Evolutionary conservation across 2,888 invertebrate genomes (phyloP), one percentile per base, ranked within the genome.

Genomic region (Aproaerema taeniolella): DNA sequence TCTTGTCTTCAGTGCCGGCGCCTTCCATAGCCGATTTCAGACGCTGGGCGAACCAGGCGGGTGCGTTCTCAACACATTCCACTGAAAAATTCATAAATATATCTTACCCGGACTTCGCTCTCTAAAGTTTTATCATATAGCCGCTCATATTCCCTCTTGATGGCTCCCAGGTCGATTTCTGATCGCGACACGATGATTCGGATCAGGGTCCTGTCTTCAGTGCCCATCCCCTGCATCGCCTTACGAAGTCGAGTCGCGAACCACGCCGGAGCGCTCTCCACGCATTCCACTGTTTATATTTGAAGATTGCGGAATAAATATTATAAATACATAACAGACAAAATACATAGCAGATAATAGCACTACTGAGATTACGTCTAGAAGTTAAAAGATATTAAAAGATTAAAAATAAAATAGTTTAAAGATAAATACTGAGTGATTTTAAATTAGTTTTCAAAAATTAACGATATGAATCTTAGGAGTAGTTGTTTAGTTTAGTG

Each of bases 231-330:
- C 52, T 89, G 87, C 89, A 93, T 90, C 2, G 92, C 89, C 37
- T 78, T 70, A 44, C 92, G 89, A 9, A 93, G 73, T 0, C 91
- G 82, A 45, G 86, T 87, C 38, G 93, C 93, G 76, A 92, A 93
- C 82, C 90, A 93, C 1, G 90, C 89, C 1, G 91, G 75, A 3
- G 90, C 87, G 53, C 87, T 89, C 61, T 91, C 89, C 24, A 91
- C 91, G 67, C 91, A 91, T 67, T 92, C 91, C 59, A 93, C 93
- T 93, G 77, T 8, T n/a, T n/a, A n/a, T n/a, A n/a, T n/a, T n/a
- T n/a, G n/a, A n/a, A n/a, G n/a, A n/a, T 32, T 37, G 10, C 30
- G 32, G 35, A 49, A 41, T 37, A 29, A 3, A 29, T 12, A 12
- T 29, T 2, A 29, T n/a, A n/a, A n/a, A n/a, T n/a, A n/a, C n/a